Base-by-base conservation (phyloP, 2,797 vertebrate genomes). In the Chaetophractus vellerosus region DNA sequence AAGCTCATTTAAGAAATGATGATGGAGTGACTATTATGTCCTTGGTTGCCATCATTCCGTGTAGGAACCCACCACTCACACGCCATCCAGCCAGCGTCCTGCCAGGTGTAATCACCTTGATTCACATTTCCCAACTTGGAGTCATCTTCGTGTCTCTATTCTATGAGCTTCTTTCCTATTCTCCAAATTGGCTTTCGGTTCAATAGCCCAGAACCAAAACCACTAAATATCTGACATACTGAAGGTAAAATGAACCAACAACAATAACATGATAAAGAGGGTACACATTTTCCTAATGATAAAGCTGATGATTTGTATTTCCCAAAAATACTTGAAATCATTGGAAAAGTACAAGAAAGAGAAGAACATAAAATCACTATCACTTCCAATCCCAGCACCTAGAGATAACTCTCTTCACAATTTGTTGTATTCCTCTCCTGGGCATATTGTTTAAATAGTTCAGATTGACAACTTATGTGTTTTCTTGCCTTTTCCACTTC, bases 1-100 rank as follows among this genome's bases (percentile, higher is more conserved):
- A 90, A 92, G 90, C 57, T 59, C 38, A 74, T 69, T 90, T 90
- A 88, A 61, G 52, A 90, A 90, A 72, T 79, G 76, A 91, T 59
- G 15, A 78, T 2, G 57, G 69, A 76, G 12, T 79, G 41, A 81
- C 31, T 33, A 15, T 72, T 85, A 12, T 64, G 8, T 68, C n/a
- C 21, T 74, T 23, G 11, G 33, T 31, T 28, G 36, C 3, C 15
- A 18, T 12, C 50, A 59, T 9, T 80, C 38, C 50, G 4, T n/a
- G 15, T 36, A 81, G 18, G 71, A 93, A 41, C 55, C 55, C 18
- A 75, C 57, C 64, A 36, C 59, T 88, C 59, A 59, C 82, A 61
- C 76, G 19, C 8, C 61, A 75, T 11, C 14, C 19, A 88, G 4
- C 2, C 61, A 94, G 10, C 33, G 90, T 82, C 95, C 18, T 81